phyloP scores from a whole-genome alignment of 2,113 vertebrate genomes.

The Ascaphus truei region DNA sequence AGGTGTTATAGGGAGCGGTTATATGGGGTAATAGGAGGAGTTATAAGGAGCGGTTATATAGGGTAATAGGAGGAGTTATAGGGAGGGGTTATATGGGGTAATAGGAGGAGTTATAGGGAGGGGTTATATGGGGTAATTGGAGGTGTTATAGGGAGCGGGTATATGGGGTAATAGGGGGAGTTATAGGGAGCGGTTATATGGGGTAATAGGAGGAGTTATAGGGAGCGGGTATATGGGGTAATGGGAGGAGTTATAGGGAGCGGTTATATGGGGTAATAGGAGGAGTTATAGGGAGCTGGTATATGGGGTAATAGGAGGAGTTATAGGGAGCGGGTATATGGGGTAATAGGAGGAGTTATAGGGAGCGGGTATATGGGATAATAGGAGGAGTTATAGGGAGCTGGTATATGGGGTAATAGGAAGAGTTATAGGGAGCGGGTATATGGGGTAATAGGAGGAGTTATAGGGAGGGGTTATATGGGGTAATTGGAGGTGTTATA shows the following conservation, averaged over 20 bases:
- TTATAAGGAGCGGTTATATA: background rate
- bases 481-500: background rate
- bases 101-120: too few species aligned
- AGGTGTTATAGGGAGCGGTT: background rate
- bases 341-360: background rate
- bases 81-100: background rate
- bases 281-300: background rate
- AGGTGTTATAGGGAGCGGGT: background rate
- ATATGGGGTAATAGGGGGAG: background rate
- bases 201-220: conserved; percentile 40
- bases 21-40: background rate
- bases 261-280: background rate
- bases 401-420: background rate
- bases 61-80: background rate
- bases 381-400: background rate
- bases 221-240: background rate
- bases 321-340: background rate
- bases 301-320: background rate
- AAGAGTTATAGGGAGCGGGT: background rate
- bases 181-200: background rate
- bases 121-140: background rate
- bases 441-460: background rate
- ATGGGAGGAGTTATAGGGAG: background rate
- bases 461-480: background rate
- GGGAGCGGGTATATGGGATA: background rate